A percentile compares a stretch with the other conserved stretches of the same genome.
These are phyloP conservation scores for Syndactyla subalaris DNA, from an alignment of 2,797 vertebrate species.

Conservation along the genomic window DNA sequence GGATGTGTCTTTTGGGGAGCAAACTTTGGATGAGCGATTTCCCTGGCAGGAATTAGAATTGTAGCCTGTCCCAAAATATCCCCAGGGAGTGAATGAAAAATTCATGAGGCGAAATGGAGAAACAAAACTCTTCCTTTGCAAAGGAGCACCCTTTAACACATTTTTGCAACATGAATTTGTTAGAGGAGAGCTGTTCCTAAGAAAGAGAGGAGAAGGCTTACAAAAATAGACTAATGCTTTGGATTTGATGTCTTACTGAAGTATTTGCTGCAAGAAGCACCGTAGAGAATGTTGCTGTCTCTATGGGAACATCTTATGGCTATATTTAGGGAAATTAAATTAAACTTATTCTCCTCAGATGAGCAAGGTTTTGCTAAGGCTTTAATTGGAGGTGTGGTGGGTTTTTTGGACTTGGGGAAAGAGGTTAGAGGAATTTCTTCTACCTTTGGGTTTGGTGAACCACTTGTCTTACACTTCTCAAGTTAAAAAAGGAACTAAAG, in stretches of 20 bases:
- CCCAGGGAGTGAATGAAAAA: not conserved
- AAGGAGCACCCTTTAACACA: not conserved
- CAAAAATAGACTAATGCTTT: slow-evolving; percentile 16
- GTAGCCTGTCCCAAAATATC: not conserved
- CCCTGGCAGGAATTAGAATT: not conserved
- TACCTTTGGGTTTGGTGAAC: not conserved
- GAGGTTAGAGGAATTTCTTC: not conserved
- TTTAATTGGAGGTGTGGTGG: not conserved
- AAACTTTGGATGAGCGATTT: not conserved
- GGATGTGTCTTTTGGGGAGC: not conserved
- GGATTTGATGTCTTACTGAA: slow-evolving; percentile 21
- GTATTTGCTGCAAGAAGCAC: slow-evolving; percentile 9
- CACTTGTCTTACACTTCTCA: not conserved
- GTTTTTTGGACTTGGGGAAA: not conserved
- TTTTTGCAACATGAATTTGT: not conserved
- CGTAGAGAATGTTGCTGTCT: slow-evolving; percentile 4
- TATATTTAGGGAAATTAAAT: slow-evolving; percentile 47
- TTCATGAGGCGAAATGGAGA: not conserved
- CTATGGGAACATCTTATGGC: slow-evolving; percentile 27
- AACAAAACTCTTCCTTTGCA: not conserved
- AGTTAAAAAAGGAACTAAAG: not conserved
- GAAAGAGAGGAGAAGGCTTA: not conserved
- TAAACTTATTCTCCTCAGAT: not conserved
- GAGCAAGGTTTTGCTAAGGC: not conserved
- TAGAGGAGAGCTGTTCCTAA: slow-evolving; percentile 6